These are phyloP conservation scores for Sitta europaea DNA, from an alignment of 2,113 vertebrate genomes.

Conservation along the genomic window DNA sequence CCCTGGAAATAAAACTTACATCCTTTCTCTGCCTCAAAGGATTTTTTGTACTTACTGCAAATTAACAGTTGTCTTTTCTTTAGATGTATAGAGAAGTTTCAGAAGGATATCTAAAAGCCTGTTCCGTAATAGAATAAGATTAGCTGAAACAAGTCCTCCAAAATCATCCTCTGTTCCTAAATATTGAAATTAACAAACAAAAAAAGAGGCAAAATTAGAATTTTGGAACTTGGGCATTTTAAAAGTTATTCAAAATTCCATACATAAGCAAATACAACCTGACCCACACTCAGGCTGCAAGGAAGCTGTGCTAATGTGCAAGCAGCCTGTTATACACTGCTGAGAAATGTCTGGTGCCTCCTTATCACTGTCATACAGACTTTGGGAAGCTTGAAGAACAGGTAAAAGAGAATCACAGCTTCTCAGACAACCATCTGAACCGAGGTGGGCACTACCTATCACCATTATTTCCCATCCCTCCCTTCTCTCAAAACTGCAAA, in stretches of 20 bases:
- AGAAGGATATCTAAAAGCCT: conserved; percentile 92
- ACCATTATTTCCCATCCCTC: too few species aligned
- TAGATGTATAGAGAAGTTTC: conserved; percentile 88
- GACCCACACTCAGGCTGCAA: neutral
- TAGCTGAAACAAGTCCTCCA: conserved; percentile 90
- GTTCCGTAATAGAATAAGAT: conserved; percentile 91
- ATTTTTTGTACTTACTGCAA: conserved; percentile 82
- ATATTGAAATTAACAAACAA: neutral
- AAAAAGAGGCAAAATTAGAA: neutral
- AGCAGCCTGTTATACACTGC: fast-evolving
- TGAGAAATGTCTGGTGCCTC: neutral
- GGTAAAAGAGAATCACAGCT: neutral
- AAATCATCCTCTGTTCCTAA: conserved; percentile 92
- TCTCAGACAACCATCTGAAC: neutral
- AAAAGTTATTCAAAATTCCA: neutral
- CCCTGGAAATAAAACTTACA: neutral
- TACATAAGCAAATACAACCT: neutral
- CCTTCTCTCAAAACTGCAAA: neutral
- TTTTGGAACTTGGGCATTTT: neutral
- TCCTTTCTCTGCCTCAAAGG: neutral
- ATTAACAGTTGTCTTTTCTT: conserved; percentile 91
- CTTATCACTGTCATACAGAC: neutral
- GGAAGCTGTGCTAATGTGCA: neutral
- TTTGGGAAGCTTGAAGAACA: neutral
- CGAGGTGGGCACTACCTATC: neutral